Percentiles rank a stretch among this genome's conserved stretches.
These are phyloP conservation scores for Anableps anableps DNA, from an alignment of 2,797 vertebrate species.

Conservation along the genomic window DNA sequence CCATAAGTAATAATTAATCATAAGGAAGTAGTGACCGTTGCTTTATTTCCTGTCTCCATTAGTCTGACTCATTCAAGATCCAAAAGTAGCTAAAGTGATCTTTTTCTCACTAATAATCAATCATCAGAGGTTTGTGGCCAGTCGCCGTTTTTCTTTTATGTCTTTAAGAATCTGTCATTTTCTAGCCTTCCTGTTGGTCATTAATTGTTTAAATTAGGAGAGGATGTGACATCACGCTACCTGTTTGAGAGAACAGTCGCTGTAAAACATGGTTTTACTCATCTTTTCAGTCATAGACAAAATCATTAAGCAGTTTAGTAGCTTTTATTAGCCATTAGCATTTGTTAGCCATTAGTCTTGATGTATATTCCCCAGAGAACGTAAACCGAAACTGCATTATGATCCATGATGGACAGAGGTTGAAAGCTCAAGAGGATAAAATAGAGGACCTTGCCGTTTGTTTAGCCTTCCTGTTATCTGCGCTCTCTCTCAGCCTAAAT, in stretches of 20 bases:
- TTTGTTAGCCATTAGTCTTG: neutral
- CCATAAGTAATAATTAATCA: too few species aligned
- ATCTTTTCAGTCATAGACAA: neutral
- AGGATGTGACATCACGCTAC: too few species aligned
- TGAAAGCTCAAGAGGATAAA: too few species aligned
- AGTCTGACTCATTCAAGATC: neutral
- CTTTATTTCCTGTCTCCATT: too few species aligned
- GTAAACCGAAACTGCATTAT: too few species aligned
- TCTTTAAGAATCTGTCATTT: neutral
- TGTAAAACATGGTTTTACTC: neutral
- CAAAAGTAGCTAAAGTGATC: neutral
- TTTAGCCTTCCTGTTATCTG: slow-evolving; percentile 1
- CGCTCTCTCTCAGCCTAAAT: neutral
- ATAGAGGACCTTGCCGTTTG: neutral
- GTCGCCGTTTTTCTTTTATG: neutral
- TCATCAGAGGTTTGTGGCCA: neutral
- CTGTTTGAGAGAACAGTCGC: too few species aligned
- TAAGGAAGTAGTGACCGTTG: too few species aligned
- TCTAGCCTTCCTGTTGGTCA: neutral
- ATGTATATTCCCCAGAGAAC: too few species aligned
- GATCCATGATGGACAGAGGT: too few species aligned
- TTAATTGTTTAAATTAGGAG: neutral
- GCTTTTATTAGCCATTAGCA: neutral
- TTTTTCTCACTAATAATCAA: too few species aligned
- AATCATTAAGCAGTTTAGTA: neutral